Conservation (phyloP, 2,113 vertebrate species). For the Tragelaphus imberbis region DNA sequence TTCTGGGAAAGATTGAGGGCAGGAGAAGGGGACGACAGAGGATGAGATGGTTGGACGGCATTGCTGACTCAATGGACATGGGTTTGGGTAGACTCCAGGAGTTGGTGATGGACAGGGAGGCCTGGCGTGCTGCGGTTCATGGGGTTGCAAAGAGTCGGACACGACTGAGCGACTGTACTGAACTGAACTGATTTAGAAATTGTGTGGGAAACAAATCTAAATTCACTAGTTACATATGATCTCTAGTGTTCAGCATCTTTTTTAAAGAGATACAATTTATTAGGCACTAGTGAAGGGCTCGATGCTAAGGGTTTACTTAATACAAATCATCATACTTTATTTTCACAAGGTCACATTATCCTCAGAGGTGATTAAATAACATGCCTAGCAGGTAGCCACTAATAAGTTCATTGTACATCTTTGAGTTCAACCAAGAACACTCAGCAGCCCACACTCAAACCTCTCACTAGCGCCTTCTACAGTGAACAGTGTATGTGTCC, state of each 20-base stretch:
- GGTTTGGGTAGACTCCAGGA: too few species aligned
- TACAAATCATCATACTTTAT: not conserved
- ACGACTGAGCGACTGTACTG: not conserved
- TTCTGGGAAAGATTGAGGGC: too few species aligned
- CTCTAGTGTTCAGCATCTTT: not conserved
- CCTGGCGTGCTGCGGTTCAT: too few species aligned
- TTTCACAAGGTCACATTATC: not conserved
- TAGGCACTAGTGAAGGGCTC: not conserved
- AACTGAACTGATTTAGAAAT: not conserved
- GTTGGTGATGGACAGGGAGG: too few species aligned
- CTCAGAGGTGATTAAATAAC: not conserved
- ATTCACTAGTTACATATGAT: not conserved
- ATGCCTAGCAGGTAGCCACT: not conserved
- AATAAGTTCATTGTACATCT: not conserved
- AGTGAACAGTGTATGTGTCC: not conserved
- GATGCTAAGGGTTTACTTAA: not conserved
- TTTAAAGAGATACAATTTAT: not conserved
- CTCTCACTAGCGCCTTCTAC: not conserved
- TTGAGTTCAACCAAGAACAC: not conserved
- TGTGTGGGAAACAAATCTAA: not conserved
- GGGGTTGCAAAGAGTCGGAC: too few species aligned
- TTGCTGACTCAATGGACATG: too few species aligned
- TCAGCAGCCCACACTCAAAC: not conserved
- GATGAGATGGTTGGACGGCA: too few species aligned
- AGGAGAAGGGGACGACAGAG: too few species aligned